A percentile compares a stretch with the other conserved stretches of the same genome.
Evolutionary conservation across 2,113 vertebrate genomes (phyloP).

Genomic region (Triplophysa rosa): DNA sequence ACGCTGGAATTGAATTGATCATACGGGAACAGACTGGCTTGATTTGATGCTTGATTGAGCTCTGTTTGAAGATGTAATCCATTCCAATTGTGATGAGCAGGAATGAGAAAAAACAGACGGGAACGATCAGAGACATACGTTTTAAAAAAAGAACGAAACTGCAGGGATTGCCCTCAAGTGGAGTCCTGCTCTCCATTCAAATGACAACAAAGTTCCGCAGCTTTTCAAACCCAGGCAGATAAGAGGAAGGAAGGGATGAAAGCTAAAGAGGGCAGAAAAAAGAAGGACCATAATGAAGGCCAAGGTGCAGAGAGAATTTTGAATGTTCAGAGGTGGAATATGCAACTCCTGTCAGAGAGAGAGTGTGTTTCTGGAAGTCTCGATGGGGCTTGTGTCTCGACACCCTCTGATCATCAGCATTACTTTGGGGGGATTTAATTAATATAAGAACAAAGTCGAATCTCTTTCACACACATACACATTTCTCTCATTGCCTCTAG

Average conservation of each 20-base stretch:
- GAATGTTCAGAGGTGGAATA: slow-evolving; percentile 48
- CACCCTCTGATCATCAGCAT: slow-evolving; percentile 8
- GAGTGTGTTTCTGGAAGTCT: neutral
- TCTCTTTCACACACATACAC: neutral
- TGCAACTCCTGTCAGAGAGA: slow-evolving; percentile 9
- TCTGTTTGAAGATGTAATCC: slow-evolving; percentile 49
- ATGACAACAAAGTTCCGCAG: neutral
- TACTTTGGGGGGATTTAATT: slow-evolving; percentile 39
- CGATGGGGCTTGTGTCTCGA: slow-evolving; percentile 23
- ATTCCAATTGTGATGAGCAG: slow-evolving; percentile 26
- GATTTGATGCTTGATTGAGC: slow-evolving; percentile 48
- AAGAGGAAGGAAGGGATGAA: slow-evolving; percentile 57
- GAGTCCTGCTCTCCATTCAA: slow-evolving; percentile 45
- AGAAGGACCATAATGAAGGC: slow-evolving; percentile 44
- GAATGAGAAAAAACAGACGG: slow-evolving; percentile 12
- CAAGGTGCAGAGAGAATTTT: slow-evolving; percentile 51
- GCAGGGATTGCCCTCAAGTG: slow-evolving; percentile 42
- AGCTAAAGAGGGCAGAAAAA: slow-evolving; percentile 64
- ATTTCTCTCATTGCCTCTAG: neutral
- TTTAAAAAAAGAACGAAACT: slow-evolving; percentile 37
- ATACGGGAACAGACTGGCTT: slow-evolving; percentile 34
- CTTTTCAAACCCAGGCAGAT: slow-evolving; percentile 48
- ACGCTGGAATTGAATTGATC: slow-evolving; percentile 22
- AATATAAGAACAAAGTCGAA: slow-evolving; percentile 32
- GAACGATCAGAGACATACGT: neutral